phyloP scores from a whole-genome alignment of 2,797 vertebrate genomes.

The Siniperca scherzeri region DNA sequence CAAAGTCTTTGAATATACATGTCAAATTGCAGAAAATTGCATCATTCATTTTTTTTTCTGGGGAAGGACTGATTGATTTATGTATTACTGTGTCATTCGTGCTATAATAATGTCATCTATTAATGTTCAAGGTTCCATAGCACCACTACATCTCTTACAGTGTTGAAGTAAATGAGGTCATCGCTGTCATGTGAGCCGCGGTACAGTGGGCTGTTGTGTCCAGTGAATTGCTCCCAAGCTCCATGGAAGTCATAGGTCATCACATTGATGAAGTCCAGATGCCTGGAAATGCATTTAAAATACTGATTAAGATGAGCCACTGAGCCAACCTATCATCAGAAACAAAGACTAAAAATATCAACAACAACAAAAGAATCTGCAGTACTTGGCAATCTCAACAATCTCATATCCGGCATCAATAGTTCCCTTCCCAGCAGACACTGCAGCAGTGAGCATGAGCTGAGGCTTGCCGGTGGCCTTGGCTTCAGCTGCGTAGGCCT shows the following conservation, averaged over 20 bases:
- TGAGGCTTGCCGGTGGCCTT: slow-evolving; percentile 50
- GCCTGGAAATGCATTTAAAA: slow-evolving; percentile 63
- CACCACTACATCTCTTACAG: slow-evolving; percentile 65
- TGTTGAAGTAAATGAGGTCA: slow-evolving; percentile 84
- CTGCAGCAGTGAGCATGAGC: slow-evolving; percentile 85
- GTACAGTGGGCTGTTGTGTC: slow-evolving; percentile 88
- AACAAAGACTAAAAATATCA: not conserved
- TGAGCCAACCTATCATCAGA: not conserved
- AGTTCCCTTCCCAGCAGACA: slow-evolving; percentile 75
- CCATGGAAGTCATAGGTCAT: slow-evolving; percentile 90
- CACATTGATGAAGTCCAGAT: slow-evolving; percentile 86
- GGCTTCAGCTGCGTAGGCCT: slow-evolving; percentile 77
- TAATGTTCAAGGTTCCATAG: no score
- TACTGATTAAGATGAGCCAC: not conserved
- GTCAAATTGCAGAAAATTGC: no score
- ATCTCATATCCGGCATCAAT: slow-evolving; percentile 85
- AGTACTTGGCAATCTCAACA: slow-evolving; percentile 78
- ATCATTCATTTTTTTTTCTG: no score
- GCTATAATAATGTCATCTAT: not conserved
- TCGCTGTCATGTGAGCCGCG: slow-evolving; percentile 78
- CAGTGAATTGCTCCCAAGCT: slow-evolving; percentile 85
- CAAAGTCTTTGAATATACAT: no score
- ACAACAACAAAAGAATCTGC: not conserved
- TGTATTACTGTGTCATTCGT: not conserved
- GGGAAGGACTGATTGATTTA: not conserved